These are phyloP conservation scores for Stichopus chloronotus DNA, from an alignment of 35 echinoderm and acorn worm genomes.

Conservation along the genomic window DNA sequence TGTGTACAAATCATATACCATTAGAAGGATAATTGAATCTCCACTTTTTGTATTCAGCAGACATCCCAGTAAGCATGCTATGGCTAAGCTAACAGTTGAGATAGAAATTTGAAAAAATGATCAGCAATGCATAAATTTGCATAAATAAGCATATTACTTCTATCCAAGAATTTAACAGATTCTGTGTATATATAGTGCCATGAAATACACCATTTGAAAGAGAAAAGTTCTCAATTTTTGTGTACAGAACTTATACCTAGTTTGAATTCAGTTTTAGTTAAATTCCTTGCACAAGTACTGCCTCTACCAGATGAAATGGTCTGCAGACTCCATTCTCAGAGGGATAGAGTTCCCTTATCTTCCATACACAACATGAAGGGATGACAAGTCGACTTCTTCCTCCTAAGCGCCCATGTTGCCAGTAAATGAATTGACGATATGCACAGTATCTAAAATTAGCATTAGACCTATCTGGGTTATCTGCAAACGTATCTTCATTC, in stretches of 20 bases:
- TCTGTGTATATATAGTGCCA: background rate
- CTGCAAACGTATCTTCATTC: slow-evolving; percentile 30
- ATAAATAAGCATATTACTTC: background rate
- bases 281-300: slow-evolving; percentile 29
- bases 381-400: background rate
- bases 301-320: slow-evolving; percentile 37
- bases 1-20: background rate
- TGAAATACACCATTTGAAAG: slow-evolving; percentile 10
- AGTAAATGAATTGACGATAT: slow-evolving; percentile 34
- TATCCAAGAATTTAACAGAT: background rate
- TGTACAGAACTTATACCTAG: too few species aligned
- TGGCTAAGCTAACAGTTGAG: background rate
- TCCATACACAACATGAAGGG: slow-evolving; percentile 45
- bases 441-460: slow-evolving; percentile 3
- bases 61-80: background rate
- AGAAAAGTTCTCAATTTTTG: too few species aligned
- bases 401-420: slow-evolving; percentile 53
- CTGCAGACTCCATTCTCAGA: slow-evolving; percentile 1
- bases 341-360: slow-evolving; percentile 13
- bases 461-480: slow-evolving; percentile 13
- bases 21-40: background rate
- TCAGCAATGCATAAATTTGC: background rate
- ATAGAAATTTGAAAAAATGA: background rate
- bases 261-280: too few species aligned
- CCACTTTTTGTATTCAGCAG: background rate